Evolutionary conservation across 2,797 vertebrate genomes (phyloP), one percentile per base, ranked within the genome.

Genomic region (Rhinatrema bivittatum): DNA sequence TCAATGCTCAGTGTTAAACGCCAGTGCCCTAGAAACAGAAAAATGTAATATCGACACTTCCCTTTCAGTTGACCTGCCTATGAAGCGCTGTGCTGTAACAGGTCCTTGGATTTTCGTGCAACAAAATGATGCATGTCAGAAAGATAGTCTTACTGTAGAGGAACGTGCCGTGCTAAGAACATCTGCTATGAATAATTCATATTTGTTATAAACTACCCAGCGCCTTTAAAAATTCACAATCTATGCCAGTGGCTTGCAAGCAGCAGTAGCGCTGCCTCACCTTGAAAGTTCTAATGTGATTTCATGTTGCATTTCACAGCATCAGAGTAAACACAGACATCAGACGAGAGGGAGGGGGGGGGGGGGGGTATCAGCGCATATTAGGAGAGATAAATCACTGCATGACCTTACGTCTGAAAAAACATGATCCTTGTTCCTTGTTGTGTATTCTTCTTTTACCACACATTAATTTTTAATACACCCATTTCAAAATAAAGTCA

Each of bases 391-490:
- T 68, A 53, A 70, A 65, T 72, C 55, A 33, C 6, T 0, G 4
- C 20, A 17, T 39, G 41, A 46, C 28, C 56, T 62, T 25, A 21
- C 42, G 41, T 49, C 36, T 25, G 23, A 62, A 46, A 58, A 60
- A 59, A 47, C 38, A 30, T 37, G 53, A 60, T 60, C 43, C 4
- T 46, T 57, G 46, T 37, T 66, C 28, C 62, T 62, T 19, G 41
- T 47, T 62, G 65, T 62, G 63, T 69, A 58, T 65, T 54, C 67
- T 66, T 31, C 56, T 60, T 36, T 46, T 21, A 45, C 76, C 82
- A 57, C 79, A 61, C 38, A 65, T 86, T 65, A 85, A 86, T 86
- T 77, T 82, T 86, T 79, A 55, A 86, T 78, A 63, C 30, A 36
- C 62, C 53, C 72, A 73, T 80, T 85, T 80, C 73, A 81, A 82